Evolutionary conservation across 2,113 vertebrate genomes (phyloP), one percentile per base, ranked within the genome.

Genomic region (Erythrocercus mccallii): DNA sequence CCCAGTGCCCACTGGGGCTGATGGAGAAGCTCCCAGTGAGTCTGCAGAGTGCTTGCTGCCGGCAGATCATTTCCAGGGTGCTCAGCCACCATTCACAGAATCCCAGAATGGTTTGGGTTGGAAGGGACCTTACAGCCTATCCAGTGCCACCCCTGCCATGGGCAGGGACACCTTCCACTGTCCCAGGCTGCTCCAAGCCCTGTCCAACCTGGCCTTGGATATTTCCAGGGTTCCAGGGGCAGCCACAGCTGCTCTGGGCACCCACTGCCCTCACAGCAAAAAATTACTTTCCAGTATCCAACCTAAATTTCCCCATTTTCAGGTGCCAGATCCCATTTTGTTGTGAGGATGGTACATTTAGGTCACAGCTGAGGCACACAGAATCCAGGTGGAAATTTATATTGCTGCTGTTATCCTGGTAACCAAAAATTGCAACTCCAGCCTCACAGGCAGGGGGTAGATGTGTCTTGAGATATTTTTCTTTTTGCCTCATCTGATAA

Each of bases 191-290:
- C 37, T 81, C 68, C 51, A 7, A 56, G 25, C 58, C 42, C 37
- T 1, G 0, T 37, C 68, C 76, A 81, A 0, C 37, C 86, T 44
- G 58, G 27, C 66, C 58, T 48, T 27, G 66, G 44, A 0, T 60
- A n/a, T 19, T 73, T 0, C 60, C 44, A 66, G 51, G 33, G 51
- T 57, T 37, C 40, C 68, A 62, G 44, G 51, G 27, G 19, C 33
- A 81, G 51, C 44, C 60, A 13, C 60, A 57, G 28, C 31, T 64
- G 0, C 50, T 48, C 68, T 57, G 76, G 56, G 48, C 48, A 31
- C 17, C 0, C 27, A 5, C 6, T 3, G 2, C 22, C 37, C 18
- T 81, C 23, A 28, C 51, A 24, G 28, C 28, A 44, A 74, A 74
- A 35, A 35, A 61, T 25, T 25, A 3, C 70, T 61, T 53, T 7